Conservation (phyloP, 2,113 vertebrate genomes). For the Globicephala melas region DNA sequence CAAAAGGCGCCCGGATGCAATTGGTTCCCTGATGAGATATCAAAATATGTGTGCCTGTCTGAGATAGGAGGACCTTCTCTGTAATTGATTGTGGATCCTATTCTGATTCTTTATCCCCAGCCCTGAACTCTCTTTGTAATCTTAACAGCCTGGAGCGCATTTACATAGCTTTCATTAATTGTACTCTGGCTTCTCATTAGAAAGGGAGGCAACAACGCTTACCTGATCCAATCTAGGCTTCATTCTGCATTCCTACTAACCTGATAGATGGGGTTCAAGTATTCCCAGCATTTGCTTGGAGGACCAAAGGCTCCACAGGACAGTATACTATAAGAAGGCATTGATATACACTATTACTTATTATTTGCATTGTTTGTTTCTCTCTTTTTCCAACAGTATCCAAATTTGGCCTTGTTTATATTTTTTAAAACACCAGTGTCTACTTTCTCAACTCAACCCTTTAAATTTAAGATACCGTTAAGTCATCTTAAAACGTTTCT, state of each 20-base stretch:
- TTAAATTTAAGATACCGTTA: background rate
- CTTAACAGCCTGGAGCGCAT: constrained; percentile 55
- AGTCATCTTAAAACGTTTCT: background rate
- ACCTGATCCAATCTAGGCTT: constrained; percentile 47
- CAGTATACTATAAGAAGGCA: background rate
- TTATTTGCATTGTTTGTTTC: background rate
- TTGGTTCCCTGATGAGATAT: constrained; percentile 78
- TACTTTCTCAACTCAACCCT: background rate
- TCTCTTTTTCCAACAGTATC: background rate
- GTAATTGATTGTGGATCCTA: constrained; percentile 71
- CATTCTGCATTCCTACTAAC: constrained; percentile 46
- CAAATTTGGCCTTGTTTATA: background rate
- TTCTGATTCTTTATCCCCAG: constrained; percentile 56
- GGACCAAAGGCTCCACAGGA: background rate
- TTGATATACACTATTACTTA: background rate
- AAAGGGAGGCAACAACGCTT: constrained; percentile 5
- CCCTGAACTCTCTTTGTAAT: constrained; percentile 59
- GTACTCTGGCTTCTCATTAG: constrained; percentile 45
- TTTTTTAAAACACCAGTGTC: background rate
- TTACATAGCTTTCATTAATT: constrained; percentile 49
- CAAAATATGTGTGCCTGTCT: constrained; percentile 53
- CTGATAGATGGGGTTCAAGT: background rate
- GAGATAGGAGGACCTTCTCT: constrained; percentile 69
- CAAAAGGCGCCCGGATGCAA: constrained; percentile 74
- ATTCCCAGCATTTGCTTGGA: background rate